Percentiles rank a stretch among this genome's conserved stretches.
Conservation (phyloP, 2,797 vertebrate genomes). For the Schizopygopsis pylzovi region DNA sequence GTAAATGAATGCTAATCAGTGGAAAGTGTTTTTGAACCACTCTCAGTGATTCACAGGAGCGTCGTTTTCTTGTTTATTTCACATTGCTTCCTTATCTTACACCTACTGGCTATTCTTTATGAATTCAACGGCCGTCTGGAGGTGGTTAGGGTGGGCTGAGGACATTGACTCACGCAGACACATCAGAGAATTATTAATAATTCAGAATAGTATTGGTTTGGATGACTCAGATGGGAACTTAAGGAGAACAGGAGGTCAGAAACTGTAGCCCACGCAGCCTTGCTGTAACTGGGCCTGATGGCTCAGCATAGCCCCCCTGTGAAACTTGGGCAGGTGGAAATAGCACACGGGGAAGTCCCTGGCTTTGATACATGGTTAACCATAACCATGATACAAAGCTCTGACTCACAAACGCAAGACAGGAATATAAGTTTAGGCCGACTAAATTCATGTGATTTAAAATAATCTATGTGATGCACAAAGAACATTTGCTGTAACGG, state of each 20-base stretch:
- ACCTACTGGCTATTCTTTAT: constrained; percentile 23
- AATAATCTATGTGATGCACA: background rate
- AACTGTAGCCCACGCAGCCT: constrained; percentile 60
- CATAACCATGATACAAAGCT: background rate
- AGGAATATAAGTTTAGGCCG: background rate
- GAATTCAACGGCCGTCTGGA: background rate
- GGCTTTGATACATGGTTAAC: constrained; percentile 55
- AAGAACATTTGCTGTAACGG: background rate
- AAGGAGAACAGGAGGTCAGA: constrained; percentile 57
- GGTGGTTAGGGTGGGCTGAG: constrained; percentile 20
- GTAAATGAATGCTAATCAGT: background rate
- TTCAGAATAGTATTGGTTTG: constrained; percentile 6
- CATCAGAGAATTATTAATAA: constrained; percentile 16
- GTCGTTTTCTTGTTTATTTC: background rate
- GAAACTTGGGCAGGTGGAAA: constrained; percentile 66
- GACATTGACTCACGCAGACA: constrained; percentile 33
- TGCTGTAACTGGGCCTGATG: constrained; percentile 6
- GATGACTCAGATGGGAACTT: constrained; percentile 50
- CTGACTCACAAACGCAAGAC: background rate
- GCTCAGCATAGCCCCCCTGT: background rate
- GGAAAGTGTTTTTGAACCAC: background rate
- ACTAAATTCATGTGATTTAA: background rate
- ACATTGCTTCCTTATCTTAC: constrained; percentile 10
- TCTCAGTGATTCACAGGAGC: background rate
- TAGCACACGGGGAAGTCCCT: constrained; percentile 76